phyloP scores from a whole-genome alignment of 2,888 invertebrate genomes.

The Gari tellinella region DNA sequence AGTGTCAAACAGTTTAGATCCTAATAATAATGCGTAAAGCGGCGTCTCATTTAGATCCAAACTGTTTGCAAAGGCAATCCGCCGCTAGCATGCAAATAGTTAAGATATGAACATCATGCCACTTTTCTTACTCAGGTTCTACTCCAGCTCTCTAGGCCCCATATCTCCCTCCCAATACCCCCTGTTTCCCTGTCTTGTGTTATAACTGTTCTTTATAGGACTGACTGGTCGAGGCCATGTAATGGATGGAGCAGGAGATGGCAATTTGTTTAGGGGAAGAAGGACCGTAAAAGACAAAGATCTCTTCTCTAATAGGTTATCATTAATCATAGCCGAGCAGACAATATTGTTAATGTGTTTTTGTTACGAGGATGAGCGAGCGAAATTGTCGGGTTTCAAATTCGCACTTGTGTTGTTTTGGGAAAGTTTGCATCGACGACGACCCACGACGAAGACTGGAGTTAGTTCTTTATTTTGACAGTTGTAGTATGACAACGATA shows the following conservation, averaged over 20 bases:
- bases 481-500: too few relatives aligned
- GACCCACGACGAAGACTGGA: too few relatives aligned
- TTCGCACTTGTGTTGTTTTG: too few relatives aligned
- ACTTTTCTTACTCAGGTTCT: too few relatives aligned
- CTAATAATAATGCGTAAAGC: too few relatives aligned
- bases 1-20: too few relatives aligned
- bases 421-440: too few relatives aligned
- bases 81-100: too few relatives aligned
- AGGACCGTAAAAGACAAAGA: constrained; percentile 31
- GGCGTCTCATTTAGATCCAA: too few relatives aligned
- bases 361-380: background rate
- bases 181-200: constrained; percentile 20
- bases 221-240: constrained; percentile 2
- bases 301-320: constrained; percentile 54
- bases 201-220: constrained; percentile 11
- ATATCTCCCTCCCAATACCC: background rate
- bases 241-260: constrained; percentile 43
- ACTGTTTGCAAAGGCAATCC: too few relatives aligned
- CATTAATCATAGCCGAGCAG: constrained; percentile 55
- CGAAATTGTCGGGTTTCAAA: too few relatives aligned
- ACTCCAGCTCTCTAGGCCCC: background rate
- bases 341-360: constrained; percentile 62
- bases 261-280: constrained; percentile 42
- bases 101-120: background rate
- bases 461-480: too few relatives aligned